Percentiles rank a stretch among this genome's conserved stretches.
phyloP scores from a whole-genome alignment of 2,888 invertebrate species.

The Eupeodes latifasciatus region DNA sequence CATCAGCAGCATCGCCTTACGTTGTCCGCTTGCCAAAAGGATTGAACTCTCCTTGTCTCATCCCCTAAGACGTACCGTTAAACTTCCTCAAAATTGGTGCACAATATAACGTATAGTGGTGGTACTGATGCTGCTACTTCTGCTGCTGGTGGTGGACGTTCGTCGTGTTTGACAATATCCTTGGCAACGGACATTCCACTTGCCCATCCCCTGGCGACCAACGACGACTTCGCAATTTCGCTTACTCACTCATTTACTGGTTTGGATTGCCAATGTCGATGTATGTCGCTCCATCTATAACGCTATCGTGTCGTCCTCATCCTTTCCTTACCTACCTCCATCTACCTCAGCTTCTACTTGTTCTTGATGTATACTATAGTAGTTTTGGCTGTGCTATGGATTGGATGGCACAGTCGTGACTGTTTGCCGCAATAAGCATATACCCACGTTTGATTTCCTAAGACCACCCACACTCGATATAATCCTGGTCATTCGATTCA shows the following conservation, averaged over 20 bases:
- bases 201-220: background rate
- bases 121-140: background rate
- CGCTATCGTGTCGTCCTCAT: conserved; percentile 4
- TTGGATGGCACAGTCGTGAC: conserved; percentile 50
- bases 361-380: background rate
- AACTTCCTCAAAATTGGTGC: conserved; percentile 67
- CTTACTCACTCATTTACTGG: conserved; percentile 67
- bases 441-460: conserved; percentile 72
- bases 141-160: conserved; percentile 5
- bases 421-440: conserved; percentile 72
- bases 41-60: conserved; percentile 41
- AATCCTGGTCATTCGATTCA: conserved; percentile 68
- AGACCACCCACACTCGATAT: conserved; percentile 75
- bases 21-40: conserved; percentile 67
- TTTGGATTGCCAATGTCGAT: conserved; percentile 64
- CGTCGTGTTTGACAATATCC: conserved; percentile 69
- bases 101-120: conserved; percentile 54
- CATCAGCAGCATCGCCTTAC: conserved; percentile 54
- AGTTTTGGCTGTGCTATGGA: conserved; percentile 25
- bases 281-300: conserved; percentile 39
- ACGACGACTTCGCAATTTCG: conserved; percentile 40
- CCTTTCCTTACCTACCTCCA: too few relatives aligned
- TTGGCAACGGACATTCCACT: conserved; percentile 59
- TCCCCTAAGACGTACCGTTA: conserved; percentile 57
- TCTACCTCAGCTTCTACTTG: too few relatives aligned